Conservation (phyloP, 2,113 vertebrate species). For the Caloenas nicobarica region DNA sequence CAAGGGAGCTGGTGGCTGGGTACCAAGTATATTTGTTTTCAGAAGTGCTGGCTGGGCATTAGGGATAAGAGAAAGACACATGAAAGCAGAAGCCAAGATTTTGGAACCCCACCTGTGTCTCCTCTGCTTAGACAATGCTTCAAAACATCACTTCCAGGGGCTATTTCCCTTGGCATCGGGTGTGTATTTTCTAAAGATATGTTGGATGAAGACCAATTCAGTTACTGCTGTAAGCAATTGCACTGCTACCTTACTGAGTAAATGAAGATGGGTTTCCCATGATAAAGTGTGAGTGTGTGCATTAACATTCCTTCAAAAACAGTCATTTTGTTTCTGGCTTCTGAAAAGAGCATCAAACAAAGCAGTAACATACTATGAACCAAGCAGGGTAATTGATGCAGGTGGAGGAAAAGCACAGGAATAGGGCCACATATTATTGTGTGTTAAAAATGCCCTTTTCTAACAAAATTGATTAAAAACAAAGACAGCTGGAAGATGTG, state of each 20-base stretch:
- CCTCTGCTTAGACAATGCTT: not conserved
- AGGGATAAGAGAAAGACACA: not conserved
- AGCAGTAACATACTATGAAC: not conserved
- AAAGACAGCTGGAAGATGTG: not conserved
- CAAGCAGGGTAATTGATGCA: not conserved
- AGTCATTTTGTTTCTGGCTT: not conserved
- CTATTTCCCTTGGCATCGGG: not conserved
- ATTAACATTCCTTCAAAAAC: not conserved
- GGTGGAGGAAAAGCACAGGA: not conserved
- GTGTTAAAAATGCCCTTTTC: not conserved
- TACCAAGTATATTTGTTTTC: not conserved
- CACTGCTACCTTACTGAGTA: not conserved
- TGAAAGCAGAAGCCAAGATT: not conserved
- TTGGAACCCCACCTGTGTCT: not conserved
- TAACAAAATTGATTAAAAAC: not conserved
- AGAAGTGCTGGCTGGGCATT: not conserved
- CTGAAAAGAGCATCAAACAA: not conserved
- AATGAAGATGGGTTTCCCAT: not conserved
- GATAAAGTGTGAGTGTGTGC: not conserved
- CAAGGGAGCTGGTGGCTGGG: not conserved
- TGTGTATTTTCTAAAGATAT: not conserved
- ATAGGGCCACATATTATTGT: not conserved
- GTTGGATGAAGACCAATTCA: not conserved
- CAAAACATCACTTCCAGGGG: not conserved
- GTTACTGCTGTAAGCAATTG: not conserved